Evolutionary conservation across 2,888 invertebrate species (phyloP).

Genomic region (Hirtodrosophila alboralis): DNA sequence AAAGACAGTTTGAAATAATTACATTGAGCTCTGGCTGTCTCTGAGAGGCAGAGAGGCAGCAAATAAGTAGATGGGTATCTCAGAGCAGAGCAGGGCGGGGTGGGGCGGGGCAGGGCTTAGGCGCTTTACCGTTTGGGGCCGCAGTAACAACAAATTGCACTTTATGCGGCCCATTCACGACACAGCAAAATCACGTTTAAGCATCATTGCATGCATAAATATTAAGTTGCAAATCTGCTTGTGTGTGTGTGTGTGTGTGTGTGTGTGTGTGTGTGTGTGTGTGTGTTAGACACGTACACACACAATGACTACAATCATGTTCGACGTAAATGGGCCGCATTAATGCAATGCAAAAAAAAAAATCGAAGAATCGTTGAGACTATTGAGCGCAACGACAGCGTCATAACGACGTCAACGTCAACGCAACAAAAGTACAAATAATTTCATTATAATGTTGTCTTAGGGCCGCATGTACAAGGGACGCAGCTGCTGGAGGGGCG

Average conservation of each 20-base stretch:
- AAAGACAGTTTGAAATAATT: slow-evolving; percentile 76
- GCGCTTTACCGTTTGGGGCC: slow-evolving; percentile 23
- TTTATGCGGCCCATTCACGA: too few species aligned
- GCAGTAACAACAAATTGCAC: slow-evolving; percentile 46
- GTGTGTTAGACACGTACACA: too few species aligned
- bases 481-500: background rate
- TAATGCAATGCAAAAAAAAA: slow-evolving; percentile 41
- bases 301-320: too few species aligned
- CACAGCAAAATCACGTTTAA: too few species aligned
- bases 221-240: too few species aligned
- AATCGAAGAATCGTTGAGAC: slow-evolving; percentile 47
- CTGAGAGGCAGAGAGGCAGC: slow-evolving; percentile 15
- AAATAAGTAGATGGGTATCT: slow-evolving; percentile 26
- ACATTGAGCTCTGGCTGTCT: slow-evolving; percentile 47
- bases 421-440: slow-evolving; percentile 68
- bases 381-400: slow-evolving; percentile 36
- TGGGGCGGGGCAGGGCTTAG: background rate
- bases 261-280: too few species aligned
- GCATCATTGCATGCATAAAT: too few species aligned
- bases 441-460: slow-evolving; percentile 72
- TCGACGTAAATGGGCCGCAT: too few species aligned
- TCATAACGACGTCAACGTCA: slow-evolving; percentile 30
- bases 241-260: too few species aligned
- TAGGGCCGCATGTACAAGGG: slow-evolving; percentile 14
- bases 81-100: too few species aligned